phyloP scores from a whole-genome alignment of 1,140 invertebrate species.

The Lycorma delicatula region DNA sequence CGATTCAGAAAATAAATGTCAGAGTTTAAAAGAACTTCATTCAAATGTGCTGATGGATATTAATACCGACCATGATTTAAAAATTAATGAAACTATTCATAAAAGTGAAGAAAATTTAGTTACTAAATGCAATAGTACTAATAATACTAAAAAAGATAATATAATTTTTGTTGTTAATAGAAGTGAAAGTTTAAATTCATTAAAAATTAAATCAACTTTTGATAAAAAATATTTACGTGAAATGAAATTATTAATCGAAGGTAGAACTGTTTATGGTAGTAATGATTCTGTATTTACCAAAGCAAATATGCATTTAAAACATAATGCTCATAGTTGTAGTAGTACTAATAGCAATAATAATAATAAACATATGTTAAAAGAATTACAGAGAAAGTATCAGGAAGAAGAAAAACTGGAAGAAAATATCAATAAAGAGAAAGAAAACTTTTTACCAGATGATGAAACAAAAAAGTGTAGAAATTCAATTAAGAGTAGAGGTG shows the following conservation, averaged over 20 bases:
- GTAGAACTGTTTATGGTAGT: background rate
- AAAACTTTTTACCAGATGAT: background rate
- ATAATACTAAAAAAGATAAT: background rate
- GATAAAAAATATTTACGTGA: background rate
- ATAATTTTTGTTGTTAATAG: background rate
- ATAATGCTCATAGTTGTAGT: background rate
- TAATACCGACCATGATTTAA: too few relatives aligned
- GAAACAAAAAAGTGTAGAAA: background rate
- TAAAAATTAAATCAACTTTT: background rate
- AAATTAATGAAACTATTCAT: too few relatives aligned
- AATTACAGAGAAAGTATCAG: background rate
- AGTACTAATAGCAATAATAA: background rate
- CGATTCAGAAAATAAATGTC: constrained; percentile 6
- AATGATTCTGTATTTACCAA: constrained; percentile 6
- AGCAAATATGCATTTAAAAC: too few relatives aligned
- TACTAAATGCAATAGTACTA: background rate
- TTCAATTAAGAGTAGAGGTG: background rate
- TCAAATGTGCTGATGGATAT: background rate
- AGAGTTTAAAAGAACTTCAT: constrained; percentile 10
- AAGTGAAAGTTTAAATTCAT: background rate
- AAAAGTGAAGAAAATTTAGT: constrained; percentile 5
- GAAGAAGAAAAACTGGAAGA: background rate
- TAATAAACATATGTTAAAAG: constrained; percentile 9
- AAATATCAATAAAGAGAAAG: background rate
- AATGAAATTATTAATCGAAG: constrained; percentile 1